Percentiles rank a stretch among this genome's conserved stretches.
Evolutionary conservation across 2,113 vertebrate species (phyloP).

Genomic region (Cricetomys ansorgei): DNA sequence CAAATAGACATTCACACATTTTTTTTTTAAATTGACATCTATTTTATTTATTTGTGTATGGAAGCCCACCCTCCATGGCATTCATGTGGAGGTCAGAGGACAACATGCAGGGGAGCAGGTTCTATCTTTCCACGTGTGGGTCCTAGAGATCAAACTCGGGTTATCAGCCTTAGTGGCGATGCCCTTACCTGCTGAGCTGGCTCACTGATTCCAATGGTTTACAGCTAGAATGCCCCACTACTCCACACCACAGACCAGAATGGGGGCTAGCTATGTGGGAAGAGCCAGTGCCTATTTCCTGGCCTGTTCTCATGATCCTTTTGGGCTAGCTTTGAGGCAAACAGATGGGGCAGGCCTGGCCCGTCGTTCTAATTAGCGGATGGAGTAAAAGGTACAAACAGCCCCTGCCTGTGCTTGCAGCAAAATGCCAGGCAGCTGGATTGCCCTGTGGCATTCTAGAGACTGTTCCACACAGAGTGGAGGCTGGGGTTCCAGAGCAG

Average conservation of each 20-base stretch:
- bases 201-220: neutral
- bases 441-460: neutral
- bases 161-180: neutral
- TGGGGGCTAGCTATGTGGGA: rapidly evolving
- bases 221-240: neutral
- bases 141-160: neutral
- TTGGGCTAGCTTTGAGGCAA: neutral
- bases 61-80: too few species aligned
- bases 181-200: neutral
- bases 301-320: neutral
- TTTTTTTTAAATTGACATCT: neutral
- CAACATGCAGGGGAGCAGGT: neutral
- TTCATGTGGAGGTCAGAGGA: neutral
- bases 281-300: rapidly evolving
- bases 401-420: neutral
- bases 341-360: conserved; percentile 45
- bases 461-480: neutral
- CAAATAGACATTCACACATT: rapidly evolving
- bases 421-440: neutral
- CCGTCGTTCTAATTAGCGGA: neutral
- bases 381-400: neutral
- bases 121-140: neutral
- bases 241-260: neutral
- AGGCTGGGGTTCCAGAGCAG: neutral
- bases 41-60: neutral